A percentile compares a stretch with the other conserved stretches of the same genome.
Evolutionary conservation across 2,113 vertebrate genomes (phyloP).

Genomic region (Columbina picui): DNA sequence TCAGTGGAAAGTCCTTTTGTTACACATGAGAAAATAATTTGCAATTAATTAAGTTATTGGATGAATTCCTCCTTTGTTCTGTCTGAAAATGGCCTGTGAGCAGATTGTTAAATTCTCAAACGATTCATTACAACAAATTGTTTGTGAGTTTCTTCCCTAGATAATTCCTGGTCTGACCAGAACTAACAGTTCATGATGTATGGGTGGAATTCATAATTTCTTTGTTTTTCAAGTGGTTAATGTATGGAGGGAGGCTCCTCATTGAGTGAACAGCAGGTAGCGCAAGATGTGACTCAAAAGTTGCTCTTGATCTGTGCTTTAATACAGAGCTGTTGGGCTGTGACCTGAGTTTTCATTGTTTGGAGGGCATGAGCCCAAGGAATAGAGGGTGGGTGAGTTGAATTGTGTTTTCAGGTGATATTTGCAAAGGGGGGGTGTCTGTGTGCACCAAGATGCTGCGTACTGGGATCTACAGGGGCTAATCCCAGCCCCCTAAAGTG

Average conservation of each 20-base stretch:
- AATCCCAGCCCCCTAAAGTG: background rate
- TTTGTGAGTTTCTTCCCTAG: background rate
- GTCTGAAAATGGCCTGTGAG: background rate
- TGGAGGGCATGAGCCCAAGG: background rate
- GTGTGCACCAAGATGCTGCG: accelerated
- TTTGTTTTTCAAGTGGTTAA: background rate
- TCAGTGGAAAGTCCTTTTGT: background rate
- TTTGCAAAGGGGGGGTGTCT: background rate
- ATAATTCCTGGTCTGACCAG: background rate
- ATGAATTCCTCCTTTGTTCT: slow-evolving; percentile 46
- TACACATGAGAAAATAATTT: slow-evolving; percentile 25
- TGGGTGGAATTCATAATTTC: background rate
- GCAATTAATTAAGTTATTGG: slow-evolving; percentile 24
- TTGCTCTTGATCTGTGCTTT: background rate
- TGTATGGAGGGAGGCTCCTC: background rate
- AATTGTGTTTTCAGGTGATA: background rate
- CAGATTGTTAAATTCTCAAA: slow-evolving; percentile 26
- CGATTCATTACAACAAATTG: background rate
- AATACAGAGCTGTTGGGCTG: background rate
- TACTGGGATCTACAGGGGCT: background rate
- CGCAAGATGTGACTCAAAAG: background rate
- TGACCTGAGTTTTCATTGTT: background rate
- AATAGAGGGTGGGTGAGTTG: background rate
- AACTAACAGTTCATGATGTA: background rate
- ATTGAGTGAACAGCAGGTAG: background rate